phyloP scores from a whole-genome alignment of 1,140 invertebrate species.

The Drosophila trapezifrons region DNA sequence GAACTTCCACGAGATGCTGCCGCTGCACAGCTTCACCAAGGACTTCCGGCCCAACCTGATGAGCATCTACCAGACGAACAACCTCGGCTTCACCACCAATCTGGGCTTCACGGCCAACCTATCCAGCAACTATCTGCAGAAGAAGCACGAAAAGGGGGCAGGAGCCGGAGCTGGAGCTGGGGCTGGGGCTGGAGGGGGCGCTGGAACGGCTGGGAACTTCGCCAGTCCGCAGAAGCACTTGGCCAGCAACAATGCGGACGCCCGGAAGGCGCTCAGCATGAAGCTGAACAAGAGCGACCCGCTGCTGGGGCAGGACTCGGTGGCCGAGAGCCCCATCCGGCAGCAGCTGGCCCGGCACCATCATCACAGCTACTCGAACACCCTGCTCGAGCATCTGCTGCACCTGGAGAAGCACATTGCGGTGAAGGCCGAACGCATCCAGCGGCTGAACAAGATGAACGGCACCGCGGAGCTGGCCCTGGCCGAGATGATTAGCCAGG shows the following conservation, averaged over 20 bases:
- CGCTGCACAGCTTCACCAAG: slow-evolving; percentile 93
- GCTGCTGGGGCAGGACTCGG: slow-evolving; percentile 85
- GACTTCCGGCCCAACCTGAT: slow-evolving; percentile 89
- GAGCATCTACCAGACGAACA: slow-evolving; percentile 79
- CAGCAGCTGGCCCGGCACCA: slow-evolving; percentile 54
- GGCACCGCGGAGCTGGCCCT: slow-evolving; percentile 93
- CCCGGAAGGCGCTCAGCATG: slow-evolving; percentile 70
- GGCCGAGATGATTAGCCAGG: slow-evolving; percentile 85
- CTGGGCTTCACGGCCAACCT: slow-evolving; percentile 66
- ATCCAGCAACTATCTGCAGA: slow-evolving; percentile 44
- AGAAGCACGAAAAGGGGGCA: slow-evolving; percentile 73
- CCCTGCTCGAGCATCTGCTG: slow-evolving; percentile 94
- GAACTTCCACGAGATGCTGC: slow-evolving; percentile 95
- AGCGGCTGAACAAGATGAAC: slow-evolving; percentile 94
- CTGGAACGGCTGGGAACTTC: neutral
- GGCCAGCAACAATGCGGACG: slow-evolving; percentile 61
- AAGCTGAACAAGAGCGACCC: slow-evolving; percentile 85
- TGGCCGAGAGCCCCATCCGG: slow-evolving; percentile 70
- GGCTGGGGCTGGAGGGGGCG: neutral
- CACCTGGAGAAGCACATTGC: slow-evolving; percentile 93
- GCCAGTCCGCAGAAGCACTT: slow-evolving; percentile 51
- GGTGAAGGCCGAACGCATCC: slow-evolving; percentile 93
- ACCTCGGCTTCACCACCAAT: slow-evolving; percentile 63
- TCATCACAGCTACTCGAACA: slow-evolving; percentile 91
- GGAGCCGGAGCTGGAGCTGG: slow-evolving; percentile 2